Evolutionary conservation across 1,140 invertebrate genomes (phyloP), one percentile per base, ranked within the genome.

Genomic region (Rhysida immarginata): DNA sequence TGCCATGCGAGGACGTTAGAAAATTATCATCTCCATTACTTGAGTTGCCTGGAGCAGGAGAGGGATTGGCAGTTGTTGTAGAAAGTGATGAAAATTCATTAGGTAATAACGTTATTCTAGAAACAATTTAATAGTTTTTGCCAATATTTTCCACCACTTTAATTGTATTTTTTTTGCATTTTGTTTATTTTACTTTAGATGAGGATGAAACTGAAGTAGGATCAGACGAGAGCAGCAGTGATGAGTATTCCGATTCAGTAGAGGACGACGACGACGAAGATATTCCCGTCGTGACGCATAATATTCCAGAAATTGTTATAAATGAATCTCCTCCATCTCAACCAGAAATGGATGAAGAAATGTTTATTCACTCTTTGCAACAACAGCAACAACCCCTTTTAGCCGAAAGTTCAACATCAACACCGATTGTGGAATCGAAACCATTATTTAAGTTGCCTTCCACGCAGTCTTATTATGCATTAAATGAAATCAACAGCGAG

Each of bases 231-330:
- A 23, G 50, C 20, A 55, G 60, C 59, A 20, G 60, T 59, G 25
- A 61, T 60, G 69, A 77, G 51, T 79, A 78, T 46, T 79, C 80
- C 25, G 72, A 77, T 41, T 78, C 79, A 43, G 78, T 78, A 35
- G 78, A 79, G 60, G 65, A 66, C 21, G 66, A 66, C 58, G 64
- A 66, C 8, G 78, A 81, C 63, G 79, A 81, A 59, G 79, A 82
- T 55, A 85, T 87, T 63, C 87, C 85, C 13, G 87, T 86, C 1
- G 62, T 61, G 18, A 62, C 62, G 0, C 66, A 64, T 14, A 62
- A 61, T 41, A 69, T 71, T 46, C 70, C 70, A 11, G 68, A 68
- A n/a, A 71, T 71, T 48, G 61, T 71, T 11, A 68, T 71, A 26
- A 64, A 71, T 29, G 69, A 69, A 55, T 64, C 57, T 18, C 55